Conservation (phyloP, 2,113 vertebrate genomes). For the Brachyhypopomus gauderio region DNA sequence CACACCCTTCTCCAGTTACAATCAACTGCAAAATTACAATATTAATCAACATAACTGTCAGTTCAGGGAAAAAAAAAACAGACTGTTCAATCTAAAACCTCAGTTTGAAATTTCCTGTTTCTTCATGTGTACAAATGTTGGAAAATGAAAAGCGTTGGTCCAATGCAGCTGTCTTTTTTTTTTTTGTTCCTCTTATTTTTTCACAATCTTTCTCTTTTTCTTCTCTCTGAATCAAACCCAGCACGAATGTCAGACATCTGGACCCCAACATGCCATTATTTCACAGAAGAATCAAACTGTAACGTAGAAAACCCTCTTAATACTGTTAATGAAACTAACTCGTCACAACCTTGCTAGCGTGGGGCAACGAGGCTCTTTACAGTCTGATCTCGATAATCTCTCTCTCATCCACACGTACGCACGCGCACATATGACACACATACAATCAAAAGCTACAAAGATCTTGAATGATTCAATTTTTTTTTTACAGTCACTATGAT, state of each 20-base stretch:
- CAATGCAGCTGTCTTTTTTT: slow-evolving; percentile 69
- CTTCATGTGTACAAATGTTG: slow-evolving; percentile 80
- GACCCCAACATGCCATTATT: slow-evolving; percentile 82
- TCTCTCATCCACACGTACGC: slow-evolving; percentile 27
- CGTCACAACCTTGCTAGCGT: slow-evolving; percentile 69
- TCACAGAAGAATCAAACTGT: slow-evolving; percentile 92
- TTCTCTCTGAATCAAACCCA: slow-evolving; percentile 54
- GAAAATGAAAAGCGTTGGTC: slow-evolving; percentile 78
- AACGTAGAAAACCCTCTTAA: slow-evolving; percentile 90
- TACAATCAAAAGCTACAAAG: slow-evolving; percentile 70
- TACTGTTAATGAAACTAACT: slow-evolving; percentile 94
- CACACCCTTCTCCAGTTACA: slow-evolving; percentile 58
- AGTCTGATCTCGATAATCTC: slow-evolving; percentile 65
- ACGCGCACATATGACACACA: slow-evolving; percentile 51
- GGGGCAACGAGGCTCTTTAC: slow-evolving; percentile 83
- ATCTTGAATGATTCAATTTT: slow-evolving; percentile 71
- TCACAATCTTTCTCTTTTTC: slow-evolving; percentile 64
- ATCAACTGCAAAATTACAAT: slow-evolving; percentile 88
- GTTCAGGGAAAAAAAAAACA: slow-evolving; percentile 76
- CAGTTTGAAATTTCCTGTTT: slow-evolving; percentile 66
- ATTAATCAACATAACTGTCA: slow-evolving; percentile 89
- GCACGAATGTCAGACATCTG: slow-evolving; percentile 77
- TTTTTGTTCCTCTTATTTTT: slow-evolving; percentile 67
- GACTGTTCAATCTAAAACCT: slow-evolving; percentile 83
- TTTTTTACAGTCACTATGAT: slow-evolving; percentile 81